Conservation (phyloP, 2,113 vertebrate species). For the Cercocebus atys region DNA sequence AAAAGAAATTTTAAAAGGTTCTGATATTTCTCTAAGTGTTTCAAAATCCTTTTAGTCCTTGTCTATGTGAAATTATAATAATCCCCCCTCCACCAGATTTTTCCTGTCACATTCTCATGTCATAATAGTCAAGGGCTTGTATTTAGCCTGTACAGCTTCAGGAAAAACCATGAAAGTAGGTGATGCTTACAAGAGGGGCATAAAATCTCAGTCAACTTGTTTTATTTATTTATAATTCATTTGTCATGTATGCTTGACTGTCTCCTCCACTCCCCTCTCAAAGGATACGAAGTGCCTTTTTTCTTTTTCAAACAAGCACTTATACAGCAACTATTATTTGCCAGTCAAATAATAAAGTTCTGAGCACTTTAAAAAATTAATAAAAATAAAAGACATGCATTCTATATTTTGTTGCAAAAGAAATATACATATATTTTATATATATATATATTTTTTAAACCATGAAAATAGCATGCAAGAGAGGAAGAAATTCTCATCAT, state of each 20-base stretch:
- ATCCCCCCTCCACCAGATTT: constrained; percentile 3
- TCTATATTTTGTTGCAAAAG: neutral
- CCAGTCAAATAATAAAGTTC: neutral
- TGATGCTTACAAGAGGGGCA: neutral
- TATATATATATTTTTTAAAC: neutral
- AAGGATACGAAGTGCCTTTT: neutral
- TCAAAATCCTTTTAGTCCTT: constrained; percentile 47
- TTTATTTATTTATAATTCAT: constrained; percentile 17
- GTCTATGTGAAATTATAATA: constrained; percentile 18
- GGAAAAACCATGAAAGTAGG: neutral
- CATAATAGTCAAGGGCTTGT: neutral
- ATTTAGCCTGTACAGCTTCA: neutral
- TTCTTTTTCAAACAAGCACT: neutral
- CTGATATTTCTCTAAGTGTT: constrained; percentile 37
- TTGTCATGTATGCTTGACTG: neutral
- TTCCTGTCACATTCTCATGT: constrained; percentile 3
- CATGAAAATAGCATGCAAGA: neutral
- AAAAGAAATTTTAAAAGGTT: constrained; percentile 51
- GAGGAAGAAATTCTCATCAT: neutral
- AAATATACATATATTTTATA: neutral
- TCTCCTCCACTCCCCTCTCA: neutral
- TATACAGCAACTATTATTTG: neutral
- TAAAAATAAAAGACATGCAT: neutral
- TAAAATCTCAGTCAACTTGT: neutral
- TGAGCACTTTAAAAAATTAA: neutral